Evolutionary conservation across 1,140 invertebrate genomes (phyloP), one percentile per base, ranked within the genome.

Genomic region (Magallana angulata): DNA sequence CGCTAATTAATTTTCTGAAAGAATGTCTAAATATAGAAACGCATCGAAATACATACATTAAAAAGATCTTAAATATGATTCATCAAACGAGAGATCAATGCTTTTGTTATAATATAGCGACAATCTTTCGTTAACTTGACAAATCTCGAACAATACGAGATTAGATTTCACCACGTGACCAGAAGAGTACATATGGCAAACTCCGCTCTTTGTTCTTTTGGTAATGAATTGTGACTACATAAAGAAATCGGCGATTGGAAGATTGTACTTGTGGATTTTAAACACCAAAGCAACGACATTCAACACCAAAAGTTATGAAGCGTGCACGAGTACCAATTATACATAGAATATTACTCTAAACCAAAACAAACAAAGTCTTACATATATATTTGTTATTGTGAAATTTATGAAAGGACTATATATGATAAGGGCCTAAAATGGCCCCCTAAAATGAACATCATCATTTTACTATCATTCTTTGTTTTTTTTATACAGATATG

Each of bases 41-140:
- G 24, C 36, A 48, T 48, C 36, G 5, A 48, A 48, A 48, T 30
- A 76, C 9, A 76, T 76, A 76, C 14, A 76, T 76, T 30, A 76
- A 76, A 76, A 76, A 30, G 68, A 76, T 30, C 24, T 12, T 76
- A 30, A 24, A 76, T 76, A 12, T 18, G 36, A 30, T 76, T 76
- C 68, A 30, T 76, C 36, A 76, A 30, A 76, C 68, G 36, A 30
- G 24, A 30, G 68, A 76, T 76, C 8, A 76, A 76, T 30, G 68
- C 68, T 12, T 30, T 76, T 76, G 68, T 76, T 30, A 76, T 76
- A 30, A 12, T 76, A 36, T 8, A 76, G 18, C 68, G 68, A 76
- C 68, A 76, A 76, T 76, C 68, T 76, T 76, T 30, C 68, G 68
- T 76, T 76, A 76, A 76, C 68, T 76, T 30, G 68, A 76, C 68